Evolutionary conservation across 1,140 invertebrate genomes (phyloP).

Genomic region (Eupristina koningsbergeri): DNA sequence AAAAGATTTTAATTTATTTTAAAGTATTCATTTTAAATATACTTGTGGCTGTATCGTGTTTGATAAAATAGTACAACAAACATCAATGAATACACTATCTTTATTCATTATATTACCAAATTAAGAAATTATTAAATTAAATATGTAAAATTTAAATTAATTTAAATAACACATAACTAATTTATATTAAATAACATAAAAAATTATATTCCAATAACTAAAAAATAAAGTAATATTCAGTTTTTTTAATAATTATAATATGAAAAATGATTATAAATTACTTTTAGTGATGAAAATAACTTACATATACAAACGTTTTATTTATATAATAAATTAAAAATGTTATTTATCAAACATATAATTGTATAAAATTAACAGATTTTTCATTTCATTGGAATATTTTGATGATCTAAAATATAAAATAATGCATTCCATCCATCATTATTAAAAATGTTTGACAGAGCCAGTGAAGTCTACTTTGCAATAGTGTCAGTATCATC

Average conservation of each 20-base stretch:
- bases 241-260: too few species aligned
- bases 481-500: constrained; percentile 76
- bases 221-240: too few species aligned
- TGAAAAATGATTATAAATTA: too few species aligned
- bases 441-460: constrained; percentile 84
- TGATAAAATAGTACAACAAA: constrained; percentile 85
- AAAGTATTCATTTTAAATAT: constrained; percentile 75
- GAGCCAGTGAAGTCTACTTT: constrained; percentile 79
- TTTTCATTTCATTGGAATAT: constrained; percentile 55
- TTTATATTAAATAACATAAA: too few species aligned
- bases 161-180: too few species aligned
- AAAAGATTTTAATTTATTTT: too few species aligned
- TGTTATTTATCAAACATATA: constrained; percentile 65
- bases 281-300: too few species aligned
- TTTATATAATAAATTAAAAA: too few species aligned
- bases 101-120: constrained; percentile 71
- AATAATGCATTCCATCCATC: constrained; percentile 76
- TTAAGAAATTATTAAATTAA: background rate
- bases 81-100: constrained; percentile 78
- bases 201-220: too few species aligned
- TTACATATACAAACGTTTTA: too few species aligned
- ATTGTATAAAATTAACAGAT: constrained; percentile 65
- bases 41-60: constrained; percentile 80
- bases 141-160: background rate
- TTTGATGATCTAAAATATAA: constrained; percentile 68